Evolutionary conservation across 1,140 invertebrate species (phyloP), one percentile per base, ranked within the genome.

Genomic region (Drosophila littoralis): DNA sequence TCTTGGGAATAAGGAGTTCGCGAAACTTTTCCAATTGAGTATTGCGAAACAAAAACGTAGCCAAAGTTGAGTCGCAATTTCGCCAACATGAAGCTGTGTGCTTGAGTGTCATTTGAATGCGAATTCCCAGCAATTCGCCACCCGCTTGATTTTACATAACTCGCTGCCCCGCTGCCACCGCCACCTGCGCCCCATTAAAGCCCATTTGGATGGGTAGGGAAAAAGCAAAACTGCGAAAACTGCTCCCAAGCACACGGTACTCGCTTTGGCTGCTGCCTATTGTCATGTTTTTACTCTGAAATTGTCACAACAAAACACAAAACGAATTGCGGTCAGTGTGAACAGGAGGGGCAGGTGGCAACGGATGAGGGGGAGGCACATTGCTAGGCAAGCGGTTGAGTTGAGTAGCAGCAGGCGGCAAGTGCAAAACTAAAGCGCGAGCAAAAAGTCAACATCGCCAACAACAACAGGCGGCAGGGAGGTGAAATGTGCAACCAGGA

Each of bases 211-310:
- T 59, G 28, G 36, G 28, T 28, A 54, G 17, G 13, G n/a, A 42
- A 55, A 42, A 57, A 43, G 10, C 54, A 48, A 51, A 70, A 70
- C 48, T 54, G 17, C 8, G 40, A 28, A 28, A 28, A 12, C 42
- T 46, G 15, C 51, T 40, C 51, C 38, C 67, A 70, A 38, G 51
- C 60, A 15, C 50, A 58, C 40, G 38, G 46, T 55, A 38, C 33
- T 52, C 36, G 28, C 35, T 13, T 10, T 7, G 7, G 35, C 35
- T 55, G 42, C 9, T 46, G 46, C 58, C 57, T 66, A 73, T 77
- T 77, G 68, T 76, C 61, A 80, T 76, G 77, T 71, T 78, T 81
- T 86, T 88, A 86, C 76, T 77, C 77, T 80, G 83, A 89, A 88
- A 89, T 83, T 89, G 84, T 89, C 83, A 83, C 83, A 89, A 88